Percentiles rank a stretch among this genome's conserved stretches.
Conservation (phyloP, 2,888 invertebrate genomes). For the Neelides folsomi region DNA sequence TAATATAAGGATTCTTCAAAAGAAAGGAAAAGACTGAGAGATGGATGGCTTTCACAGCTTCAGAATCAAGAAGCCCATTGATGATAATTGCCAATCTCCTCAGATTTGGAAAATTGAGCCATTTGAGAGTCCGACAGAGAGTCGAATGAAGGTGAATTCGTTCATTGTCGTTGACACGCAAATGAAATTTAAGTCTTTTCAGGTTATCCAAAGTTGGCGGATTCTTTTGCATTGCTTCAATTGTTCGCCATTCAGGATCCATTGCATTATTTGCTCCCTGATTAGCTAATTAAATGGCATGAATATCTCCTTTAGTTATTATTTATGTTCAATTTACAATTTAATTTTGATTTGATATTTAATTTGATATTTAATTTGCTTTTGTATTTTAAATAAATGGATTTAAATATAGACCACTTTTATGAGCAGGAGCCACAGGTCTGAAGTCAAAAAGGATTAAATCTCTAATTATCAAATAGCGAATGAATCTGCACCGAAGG, state of each 20-base stretch:
- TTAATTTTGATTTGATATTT: no score
- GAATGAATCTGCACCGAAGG: slow-evolving; percentile 8
- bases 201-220: slow-evolving; percentile 4
- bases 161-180: no score
- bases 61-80: slow-evolving; percentile 4
- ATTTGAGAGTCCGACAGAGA: slow-evolving; percentile 2
- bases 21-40: slow-evolving; percentile 11
- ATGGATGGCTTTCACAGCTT: slow-evolving; percentile 11
- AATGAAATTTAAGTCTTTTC: slow-evolving; percentile 3
- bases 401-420: no score
- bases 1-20: slow-evolving; percentile 3
- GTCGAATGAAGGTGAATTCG: no score
- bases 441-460: background rate
- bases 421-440: no score
- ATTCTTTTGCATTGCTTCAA: slow-evolving; percentile 13
- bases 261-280: background rate
- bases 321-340: no score
- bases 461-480: slow-evolving; percentile 5
- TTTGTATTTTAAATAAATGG: no score
- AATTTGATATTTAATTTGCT: no score
- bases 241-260: slow-evolving; percentile 13
- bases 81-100: slow-evolving; percentile 6
- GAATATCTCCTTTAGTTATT: background rate
- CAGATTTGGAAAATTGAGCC: slow-evolving; percentile 8
- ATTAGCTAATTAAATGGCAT: background rate